These are phyloP conservation scores for Globodera ellingtonae DNA, from an alignment of 1,140 invertebrate species.

Conservation along the genomic window DNA sequence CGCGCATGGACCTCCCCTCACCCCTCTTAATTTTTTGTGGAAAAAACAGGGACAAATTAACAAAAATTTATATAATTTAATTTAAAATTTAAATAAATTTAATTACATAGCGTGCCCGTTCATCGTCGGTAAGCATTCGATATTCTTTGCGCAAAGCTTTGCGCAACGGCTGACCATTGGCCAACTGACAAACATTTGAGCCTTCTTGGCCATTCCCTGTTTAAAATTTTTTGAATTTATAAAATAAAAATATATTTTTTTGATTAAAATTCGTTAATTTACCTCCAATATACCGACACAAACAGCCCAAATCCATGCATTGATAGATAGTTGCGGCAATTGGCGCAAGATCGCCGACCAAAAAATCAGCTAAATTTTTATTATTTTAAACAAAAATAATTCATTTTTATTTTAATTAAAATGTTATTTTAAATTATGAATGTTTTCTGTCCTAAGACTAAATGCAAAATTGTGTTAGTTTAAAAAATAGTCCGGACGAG, in stretches of 20 bases:
- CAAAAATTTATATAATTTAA: background rate
- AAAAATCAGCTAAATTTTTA: background rate
- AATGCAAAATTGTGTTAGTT: background rate
- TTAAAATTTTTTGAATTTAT: background rate
- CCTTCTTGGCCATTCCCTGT: background rate
- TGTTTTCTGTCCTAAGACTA: no score
- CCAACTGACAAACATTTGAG: slow-evolving; percentile 29
- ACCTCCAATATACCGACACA: slow-evolving; percentile 50
- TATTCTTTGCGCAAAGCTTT: slow-evolving; percentile 54
- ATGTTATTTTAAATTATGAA: no score
- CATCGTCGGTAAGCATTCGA: slow-evolving; percentile 37
- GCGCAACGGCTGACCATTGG: slow-evolving; percentile 35
- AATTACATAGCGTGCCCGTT: slow-evolving; percentile 24
- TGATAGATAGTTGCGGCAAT: slow-evolving; percentile 48
- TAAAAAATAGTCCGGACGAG: background rate
- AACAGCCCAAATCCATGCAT: slow-evolving; percentile 55
- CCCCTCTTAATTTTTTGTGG: no score
- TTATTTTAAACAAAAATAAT: no score
- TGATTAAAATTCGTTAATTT: slow-evolving; percentile 6
- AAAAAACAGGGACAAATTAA: background rate
- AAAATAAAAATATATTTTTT: background rate
- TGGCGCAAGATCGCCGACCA: slow-evolving; percentile 49
- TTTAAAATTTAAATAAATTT: slow-evolving; percentile 17
- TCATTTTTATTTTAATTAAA: background rate
- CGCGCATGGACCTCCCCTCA: no score